A percentile compares a stretch with the other conserved stretches of the same genome.
phyloP scores from a whole-genome alignment of 1,140 invertebrate genomes.

The Formica exsecta region DNA sequence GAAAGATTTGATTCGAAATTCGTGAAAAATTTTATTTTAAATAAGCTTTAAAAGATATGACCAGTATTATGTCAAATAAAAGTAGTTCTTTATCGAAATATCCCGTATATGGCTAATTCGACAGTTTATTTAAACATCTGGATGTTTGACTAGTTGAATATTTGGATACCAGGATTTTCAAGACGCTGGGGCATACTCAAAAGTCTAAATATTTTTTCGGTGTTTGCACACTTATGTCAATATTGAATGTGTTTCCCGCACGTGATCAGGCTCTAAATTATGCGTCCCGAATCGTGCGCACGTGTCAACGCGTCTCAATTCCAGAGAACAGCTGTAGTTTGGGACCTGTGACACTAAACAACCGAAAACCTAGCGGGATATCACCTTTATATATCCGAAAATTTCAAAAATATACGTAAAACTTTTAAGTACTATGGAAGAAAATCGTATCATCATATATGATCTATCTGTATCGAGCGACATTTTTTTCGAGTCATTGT shows the following conservation, averaged over 20 bases:
- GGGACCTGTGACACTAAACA: neutral
- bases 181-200: conserved; percentile 18
- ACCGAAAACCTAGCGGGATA: conserved; percentile 29
- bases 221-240: conserved; percentile 56
- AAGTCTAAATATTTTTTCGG: conserved; percentile 50
- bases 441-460: no score
- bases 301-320: conserved; percentile 34
- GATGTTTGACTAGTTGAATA: conserved; percentile 47
- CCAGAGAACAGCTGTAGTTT: neutral
- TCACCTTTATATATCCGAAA: conserved; percentile 31
- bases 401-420: no score
- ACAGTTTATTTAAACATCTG: conserved; percentile 48
- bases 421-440: no score
- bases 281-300: conserved; percentile 43
- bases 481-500: neutral
- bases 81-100: neutral
- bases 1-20: no score
- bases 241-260: conserved; percentile 59
- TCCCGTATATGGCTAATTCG: conserved; percentile 29
- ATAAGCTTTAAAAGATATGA: neutral
- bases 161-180: conserved; percentile 58
- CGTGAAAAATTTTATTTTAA: neutral
- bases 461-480: no score
- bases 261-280: conserved; percentile 55
- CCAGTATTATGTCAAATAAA: conserved; percentile 6